Base-by-base conservation (phyloP, 30 jellyfish, hydroid and myxozoan genomes). In the Pseudorhiza aurosa region DNA sequence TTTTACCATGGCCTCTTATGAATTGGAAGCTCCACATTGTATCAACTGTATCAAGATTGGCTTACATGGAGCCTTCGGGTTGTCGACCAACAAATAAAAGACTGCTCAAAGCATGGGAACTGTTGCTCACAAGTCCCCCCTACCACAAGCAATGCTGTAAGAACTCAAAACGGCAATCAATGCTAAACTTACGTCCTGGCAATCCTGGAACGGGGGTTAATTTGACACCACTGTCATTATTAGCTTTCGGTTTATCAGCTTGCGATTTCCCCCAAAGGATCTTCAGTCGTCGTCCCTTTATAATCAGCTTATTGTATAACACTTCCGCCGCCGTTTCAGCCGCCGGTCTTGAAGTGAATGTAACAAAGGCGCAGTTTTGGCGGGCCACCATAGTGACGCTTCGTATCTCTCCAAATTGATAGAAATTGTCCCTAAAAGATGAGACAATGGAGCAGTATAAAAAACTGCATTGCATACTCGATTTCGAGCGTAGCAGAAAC, bases 271-370 rank as follows among this genome's bases (percentile, higher is more conserved):
- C 99, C 99, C 99, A 94, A 12, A 82, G 84, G 35, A 87, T 88
- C 50, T 87, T 86, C 71, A 94, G 69, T 35, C 97, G 84, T 7
- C 89, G 67, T 2, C 97, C 97, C 33, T 87, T 94, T 32, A 94
- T 45, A 26, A 88, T 87, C 46, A 88, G 95, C 62, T 94, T 87
- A 69, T 94, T 94, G 91, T 64, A 88, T 15, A 96, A 73, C 25
- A 91, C 69, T 53, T 94, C 99, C 33, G 97, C 97, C 59, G 99
- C 99, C 21, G 78, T 55, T 64, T 94, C 99, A 2, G 99, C 99
- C 11, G 96, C 95, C 51, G 60, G 83, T 29, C 99, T 89, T 4
- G 96, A 39, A 47, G 96, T 87, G 81, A 81, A 94, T 8, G 96
- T 77, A n/a, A 94, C 97, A 75, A 94, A 94, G 30, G 94, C 99